Evolutionary conservation across 1,140 invertebrate species (phyloP).

Genomic region (Neodiprion virginianus): DNA sequence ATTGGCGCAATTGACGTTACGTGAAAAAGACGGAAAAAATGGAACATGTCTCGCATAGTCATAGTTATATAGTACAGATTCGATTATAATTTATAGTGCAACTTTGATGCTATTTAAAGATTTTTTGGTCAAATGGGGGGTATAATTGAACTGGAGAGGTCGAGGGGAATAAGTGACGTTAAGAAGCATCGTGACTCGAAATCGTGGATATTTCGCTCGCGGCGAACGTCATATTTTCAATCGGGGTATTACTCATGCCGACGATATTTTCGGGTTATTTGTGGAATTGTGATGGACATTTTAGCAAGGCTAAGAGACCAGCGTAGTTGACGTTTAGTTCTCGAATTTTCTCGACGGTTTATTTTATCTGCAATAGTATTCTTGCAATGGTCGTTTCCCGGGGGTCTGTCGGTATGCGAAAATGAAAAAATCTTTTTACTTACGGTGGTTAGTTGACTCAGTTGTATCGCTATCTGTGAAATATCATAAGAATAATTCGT

Average conservation of each 20-base stretch:
- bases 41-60: no score
- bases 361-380: not conserved
- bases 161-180: not conserved
- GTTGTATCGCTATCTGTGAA: slow-evolving; percentile 36
- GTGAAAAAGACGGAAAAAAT: not conserved
- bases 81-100: not conserved
- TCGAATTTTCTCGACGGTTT: not conserved
- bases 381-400: slow-evolving; percentile 6
- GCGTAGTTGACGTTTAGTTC: not conserved
- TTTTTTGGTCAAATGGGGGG: not conserved
- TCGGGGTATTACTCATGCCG: no score
- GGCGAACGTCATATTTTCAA: no score
- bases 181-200: no score
- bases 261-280: slow-evolving; percentile 28
- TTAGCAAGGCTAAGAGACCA: not conserved
- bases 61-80: not conserved
- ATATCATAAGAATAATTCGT: slow-evolving; percentile 44
- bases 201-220: no score
- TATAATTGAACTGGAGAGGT: not conserved
- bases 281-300: slow-evolving; percentile 11
- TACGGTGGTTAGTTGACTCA: slow-evolving; percentile 37
- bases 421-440: slow-evolving; percentile 30
- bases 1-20: not conserved
- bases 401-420: not conserved
- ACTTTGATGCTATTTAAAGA: not conserved